Evolutionary conservation across 2,888 invertebrate species (phyloP).

Genomic region (Chalcis sispes): DNA sequence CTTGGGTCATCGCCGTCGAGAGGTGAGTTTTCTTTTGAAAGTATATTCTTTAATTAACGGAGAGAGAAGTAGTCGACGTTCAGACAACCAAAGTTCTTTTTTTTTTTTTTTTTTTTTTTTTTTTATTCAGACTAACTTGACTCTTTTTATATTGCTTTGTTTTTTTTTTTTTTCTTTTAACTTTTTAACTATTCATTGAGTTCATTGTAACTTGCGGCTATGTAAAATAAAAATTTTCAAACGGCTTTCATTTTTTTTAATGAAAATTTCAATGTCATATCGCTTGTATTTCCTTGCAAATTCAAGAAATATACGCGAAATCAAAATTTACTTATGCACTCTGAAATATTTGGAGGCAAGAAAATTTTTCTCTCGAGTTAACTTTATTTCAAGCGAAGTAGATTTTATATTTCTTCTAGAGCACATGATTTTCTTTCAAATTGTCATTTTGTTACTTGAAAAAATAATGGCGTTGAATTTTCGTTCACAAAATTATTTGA

Average conservation of each 20-base stretch:
- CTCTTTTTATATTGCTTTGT: too few relatives aligned
- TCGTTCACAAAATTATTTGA: too few relatives aligned
- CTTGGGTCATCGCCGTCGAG: conserved; percentile 98
- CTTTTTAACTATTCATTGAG: conserved; percentile 50
- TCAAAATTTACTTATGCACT: not conserved
- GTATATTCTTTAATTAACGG: conserved; percentile 30
- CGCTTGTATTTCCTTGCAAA: too few relatives aligned
- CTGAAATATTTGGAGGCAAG: conserved; percentile 18
- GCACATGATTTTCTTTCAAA: conserved; percentile 16
- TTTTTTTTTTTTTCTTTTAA: too few relatives aligned
- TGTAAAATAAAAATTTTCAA: too few relatives aligned
- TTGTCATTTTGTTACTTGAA: not conserved
- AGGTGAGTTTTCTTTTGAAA: conserved; percentile 81
- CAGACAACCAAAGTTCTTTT: conserved; percentile 27
- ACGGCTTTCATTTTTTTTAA: too few relatives aligned
- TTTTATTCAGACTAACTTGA: not conserved
- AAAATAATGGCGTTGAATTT: too few relatives aligned
- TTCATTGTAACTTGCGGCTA: too few relatives aligned
- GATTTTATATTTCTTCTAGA: conserved; percentile 9
- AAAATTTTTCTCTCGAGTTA: conserved; percentile 35
- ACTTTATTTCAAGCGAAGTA: conserved; percentile 29
- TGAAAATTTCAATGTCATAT: too few relatives aligned
- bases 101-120: too few relatives aligned
- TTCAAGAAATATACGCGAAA: too few relatives aligned
- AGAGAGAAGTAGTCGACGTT: not conserved